These are phyloP conservation scores for Gopherus flavomarginatus DNA, from an alignment of 2,113 vertebrate genomes.

Conservation along the genomic window DNA sequence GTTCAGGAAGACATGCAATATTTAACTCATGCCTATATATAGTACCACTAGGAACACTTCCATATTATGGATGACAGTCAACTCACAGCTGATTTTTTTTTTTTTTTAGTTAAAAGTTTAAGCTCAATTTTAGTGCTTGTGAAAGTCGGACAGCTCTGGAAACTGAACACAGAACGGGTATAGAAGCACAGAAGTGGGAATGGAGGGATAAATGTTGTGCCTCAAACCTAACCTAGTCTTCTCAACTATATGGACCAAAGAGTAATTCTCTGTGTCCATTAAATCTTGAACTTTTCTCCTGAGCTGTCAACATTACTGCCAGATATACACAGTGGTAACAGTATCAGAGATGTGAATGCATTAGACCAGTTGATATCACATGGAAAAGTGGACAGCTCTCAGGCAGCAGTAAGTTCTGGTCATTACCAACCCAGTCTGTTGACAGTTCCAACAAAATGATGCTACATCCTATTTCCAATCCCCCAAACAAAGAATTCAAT, in stretches of 20 bases:
- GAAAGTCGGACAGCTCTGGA: not conserved
- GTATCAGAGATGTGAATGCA: not conserved
- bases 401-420: not conserved
- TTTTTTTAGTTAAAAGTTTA: not conserved
- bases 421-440: not conserved
- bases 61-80: not conserved
- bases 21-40: not conserved
- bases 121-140: not conserved
- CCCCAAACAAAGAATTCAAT: not conserved
- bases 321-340: not conserved
- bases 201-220: not conserved
- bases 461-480: not conserved
- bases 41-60: not conserved
- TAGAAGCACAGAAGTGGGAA: not conserved
- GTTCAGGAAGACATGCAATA: not conserved
- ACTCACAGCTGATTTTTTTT: not conserved
- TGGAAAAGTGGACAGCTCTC: not conserved
- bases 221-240: not conserved
- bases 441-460: not conserved
- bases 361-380: accelerated
- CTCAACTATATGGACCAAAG: not conserved
- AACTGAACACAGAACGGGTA: not conserved
- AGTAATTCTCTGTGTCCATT: not conserved
- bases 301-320: accelerated
- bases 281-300: not conserved